Conservation (phyloP, 2,797 vertebrate species). For the Pseudomugil tenellus region DNA sequence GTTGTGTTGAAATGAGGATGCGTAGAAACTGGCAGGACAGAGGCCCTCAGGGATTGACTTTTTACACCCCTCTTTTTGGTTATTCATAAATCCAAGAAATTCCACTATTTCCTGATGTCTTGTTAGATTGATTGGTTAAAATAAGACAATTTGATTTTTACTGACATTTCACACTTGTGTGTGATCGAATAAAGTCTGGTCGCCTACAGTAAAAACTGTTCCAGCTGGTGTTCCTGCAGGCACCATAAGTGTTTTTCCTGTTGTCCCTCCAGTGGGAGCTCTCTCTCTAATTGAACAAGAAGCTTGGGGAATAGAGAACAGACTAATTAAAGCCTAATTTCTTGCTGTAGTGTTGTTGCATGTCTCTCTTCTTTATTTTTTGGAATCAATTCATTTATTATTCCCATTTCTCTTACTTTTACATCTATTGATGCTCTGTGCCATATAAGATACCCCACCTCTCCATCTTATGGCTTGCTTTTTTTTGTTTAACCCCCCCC, state of each 20-base stretch:
- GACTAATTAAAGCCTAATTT: constrained; percentile 73
- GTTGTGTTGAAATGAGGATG: no score
- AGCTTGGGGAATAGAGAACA: constrained; percentile 66
- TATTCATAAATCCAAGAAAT: background rate
- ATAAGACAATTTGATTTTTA: background rate
- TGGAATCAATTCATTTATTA: constrained; percentile 18
- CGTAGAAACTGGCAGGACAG: no score
- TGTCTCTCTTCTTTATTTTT: constrained; percentile 36
- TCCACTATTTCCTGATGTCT: background rate
- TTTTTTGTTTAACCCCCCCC: no score
- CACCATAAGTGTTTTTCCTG: constrained; percentile 38
- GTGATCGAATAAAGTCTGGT: background rate
- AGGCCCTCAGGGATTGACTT: no score
- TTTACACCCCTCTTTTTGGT: no score
- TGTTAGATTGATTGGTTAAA: background rate
- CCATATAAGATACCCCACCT: constrained; percentile 33
- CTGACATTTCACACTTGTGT: background rate
- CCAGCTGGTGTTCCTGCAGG: constrained; percentile 2
- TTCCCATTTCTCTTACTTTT: constrained; percentile 19
- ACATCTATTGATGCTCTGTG: constrained; percentile 16
- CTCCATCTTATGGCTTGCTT: background rate
- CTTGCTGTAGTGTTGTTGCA: constrained; percentile 53
- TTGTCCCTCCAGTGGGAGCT: constrained; percentile 29
- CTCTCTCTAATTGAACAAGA: constrained; percentile 59
- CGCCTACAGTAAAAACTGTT: background rate